These are phyloP conservation scores for Sialis lutaria DNA, from an alignment of 2,888 invertebrate genomes.

Conservation along the genomic window DNA sequence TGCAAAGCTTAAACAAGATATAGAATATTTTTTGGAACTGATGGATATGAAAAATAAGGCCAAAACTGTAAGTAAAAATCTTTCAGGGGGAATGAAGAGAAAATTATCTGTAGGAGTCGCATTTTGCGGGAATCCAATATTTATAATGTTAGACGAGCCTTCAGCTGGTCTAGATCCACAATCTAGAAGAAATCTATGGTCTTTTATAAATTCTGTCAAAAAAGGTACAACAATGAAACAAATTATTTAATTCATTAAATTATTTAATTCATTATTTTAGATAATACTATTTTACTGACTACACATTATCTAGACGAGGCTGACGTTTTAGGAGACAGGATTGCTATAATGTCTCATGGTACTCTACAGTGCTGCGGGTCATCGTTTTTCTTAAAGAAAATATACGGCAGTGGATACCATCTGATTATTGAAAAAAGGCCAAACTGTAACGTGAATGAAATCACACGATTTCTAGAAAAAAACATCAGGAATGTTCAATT, in stretches of 20 bases:
- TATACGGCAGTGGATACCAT: conserved; percentile 73
- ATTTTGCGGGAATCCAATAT: conserved; percentile 54
- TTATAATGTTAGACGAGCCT: conserved; percentile 57
- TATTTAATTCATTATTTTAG: conserved; percentile 18
- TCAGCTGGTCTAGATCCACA: conserved; percentile 80
- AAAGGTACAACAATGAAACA: conserved; percentile 20
- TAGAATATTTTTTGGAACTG: conserved; percentile 41
- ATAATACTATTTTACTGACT: conserved; percentile 65
- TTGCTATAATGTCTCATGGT: conserved; percentile 75
- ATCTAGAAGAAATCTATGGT: conserved; percentile 70
- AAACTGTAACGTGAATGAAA: conserved; percentile 27
- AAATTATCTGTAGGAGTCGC: conserved; percentile 62
- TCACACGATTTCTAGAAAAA: conserved; percentile 39
- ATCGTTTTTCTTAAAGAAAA: conserved; percentile 64
- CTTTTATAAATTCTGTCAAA: conserved; percentile 55
- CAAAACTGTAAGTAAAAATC: conserved; percentile 32
- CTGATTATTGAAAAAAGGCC: conserved; percentile 48
- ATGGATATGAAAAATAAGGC: conserved; percentile 48
- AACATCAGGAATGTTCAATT: conserved; percentile 47
- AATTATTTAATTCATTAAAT: no score
- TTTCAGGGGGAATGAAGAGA: conserved; percentile 66
- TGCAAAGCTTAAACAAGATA: conserved; percentile 35
- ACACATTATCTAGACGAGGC: conserved; percentile 90
- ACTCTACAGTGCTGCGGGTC: conserved; percentile 64
- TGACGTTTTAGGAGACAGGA: conserved; percentile 69